Evolutionary conservation across 2,113 vertebrate species (phyloP).

Genomic region (Lagopus muta): DNA sequence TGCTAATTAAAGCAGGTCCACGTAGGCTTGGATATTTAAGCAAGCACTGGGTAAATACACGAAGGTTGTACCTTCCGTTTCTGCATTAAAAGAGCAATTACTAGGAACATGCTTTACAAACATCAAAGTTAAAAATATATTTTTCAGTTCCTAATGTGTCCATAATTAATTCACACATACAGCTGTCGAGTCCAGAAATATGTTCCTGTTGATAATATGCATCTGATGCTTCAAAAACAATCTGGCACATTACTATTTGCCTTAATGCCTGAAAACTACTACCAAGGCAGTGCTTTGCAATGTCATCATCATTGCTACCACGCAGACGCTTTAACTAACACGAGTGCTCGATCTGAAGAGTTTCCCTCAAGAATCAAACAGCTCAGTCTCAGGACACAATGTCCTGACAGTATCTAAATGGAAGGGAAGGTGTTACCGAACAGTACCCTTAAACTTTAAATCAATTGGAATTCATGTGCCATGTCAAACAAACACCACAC

Average conservation of each 20-base stretch:
- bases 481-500: not conserved
- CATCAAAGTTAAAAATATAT: slow-evolving; percentile 38
- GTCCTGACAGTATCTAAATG: not conserved
- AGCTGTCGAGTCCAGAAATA: slow-evolving; percentile 74
- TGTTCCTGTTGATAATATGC: slow-evolving; percentile 75
- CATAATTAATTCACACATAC: slow-evolving; percentile 78
- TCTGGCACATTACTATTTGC: slow-evolving; percentile 68
- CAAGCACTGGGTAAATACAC: not conserved
- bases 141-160: slow-evolving; percentile 63
- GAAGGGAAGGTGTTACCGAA: not conserved
- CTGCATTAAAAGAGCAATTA: slow-evolving; percentile 63
- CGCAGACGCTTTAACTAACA: not conserved
- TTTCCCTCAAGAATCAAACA: not conserved
- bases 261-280: slow-evolving; percentile 35
- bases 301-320: not conserved
- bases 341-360: not conserved
- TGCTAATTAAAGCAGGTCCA: not conserved
- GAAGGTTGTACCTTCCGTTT: slow-evolving; percentile 10
- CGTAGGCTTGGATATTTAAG: not conserved
- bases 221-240: slow-evolving; percentile 73
- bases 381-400: slow-evolving; percentile 1
- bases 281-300: not conserved
- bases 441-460: not conserved
- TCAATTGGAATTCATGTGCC: not conserved
- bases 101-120: slow-evolving; percentile 24